Evolutionary conservation across 2,888 invertebrate genomes (phyloP).

Genomic region (Melanotus villosus): DNA sequence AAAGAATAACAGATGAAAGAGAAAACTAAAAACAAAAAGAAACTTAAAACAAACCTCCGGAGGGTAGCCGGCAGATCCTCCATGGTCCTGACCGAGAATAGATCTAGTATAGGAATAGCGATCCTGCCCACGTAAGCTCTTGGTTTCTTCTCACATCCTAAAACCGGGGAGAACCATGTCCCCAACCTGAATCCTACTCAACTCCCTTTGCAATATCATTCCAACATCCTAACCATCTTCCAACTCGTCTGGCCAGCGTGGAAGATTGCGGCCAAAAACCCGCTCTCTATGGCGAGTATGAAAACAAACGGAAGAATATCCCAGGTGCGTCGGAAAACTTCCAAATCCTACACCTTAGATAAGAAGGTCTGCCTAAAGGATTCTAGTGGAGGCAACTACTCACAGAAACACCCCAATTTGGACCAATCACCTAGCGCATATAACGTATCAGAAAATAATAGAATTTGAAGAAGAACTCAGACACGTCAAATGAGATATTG

Average conservation of each 20-base stretch:
- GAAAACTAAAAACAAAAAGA: too few relatives aligned
- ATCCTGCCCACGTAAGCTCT: too few relatives aligned
- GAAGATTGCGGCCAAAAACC: too few relatives aligned
- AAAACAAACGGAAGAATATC: not conserved
- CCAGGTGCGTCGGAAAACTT: too few relatives aligned
- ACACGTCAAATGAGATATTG: conserved; percentile 13
- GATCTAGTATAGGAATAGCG: not conserved
- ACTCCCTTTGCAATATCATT: too few relatives aligned
- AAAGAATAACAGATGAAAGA: too few relatives aligned
- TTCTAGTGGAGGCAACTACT: not conserved
- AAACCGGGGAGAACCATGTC: not conserved
- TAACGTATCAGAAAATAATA: too few relatives aligned
- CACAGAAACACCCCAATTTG: not conserved
- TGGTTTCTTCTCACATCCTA: not conserved
- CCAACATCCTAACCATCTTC: not conserved
- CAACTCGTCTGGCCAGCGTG: too few relatives aligned
- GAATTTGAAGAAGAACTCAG: not conserved
- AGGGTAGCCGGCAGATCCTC: not conserved
- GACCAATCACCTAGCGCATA: not conserved
- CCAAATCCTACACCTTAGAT: too few relatives aligned
- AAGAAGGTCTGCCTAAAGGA: too few relatives aligned
- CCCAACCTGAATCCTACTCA: not conserved
- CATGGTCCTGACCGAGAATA: not conserved
- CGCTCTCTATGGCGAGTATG: not conserved
- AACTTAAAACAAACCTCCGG: too few relatives aligned